A percentile compares a stretch with the other conserved stretches of the same genome.
Conservation (phyloP, 2,113 vertebrate species). For the Notothenia coriiceps region DNA sequence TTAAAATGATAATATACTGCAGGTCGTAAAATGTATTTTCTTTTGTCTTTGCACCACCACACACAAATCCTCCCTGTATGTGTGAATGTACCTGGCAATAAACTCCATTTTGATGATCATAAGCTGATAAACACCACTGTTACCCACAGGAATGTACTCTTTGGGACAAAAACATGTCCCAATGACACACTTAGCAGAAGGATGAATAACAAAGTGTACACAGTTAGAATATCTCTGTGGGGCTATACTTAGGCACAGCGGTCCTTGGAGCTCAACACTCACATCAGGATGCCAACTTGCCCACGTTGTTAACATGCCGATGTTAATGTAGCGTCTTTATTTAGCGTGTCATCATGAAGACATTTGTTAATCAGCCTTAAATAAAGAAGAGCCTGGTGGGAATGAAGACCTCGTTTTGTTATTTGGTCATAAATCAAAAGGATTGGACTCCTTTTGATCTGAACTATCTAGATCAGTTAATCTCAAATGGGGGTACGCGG, state of each 20-base stretch:
- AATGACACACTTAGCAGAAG: not conserved
- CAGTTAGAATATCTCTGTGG: not conserved
- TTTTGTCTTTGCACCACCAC: too few relatives aligned
- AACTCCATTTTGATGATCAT: not conserved
- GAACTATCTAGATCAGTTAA: too few relatives aligned
- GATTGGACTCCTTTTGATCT: too few relatives aligned
- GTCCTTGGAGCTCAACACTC: not conserved
- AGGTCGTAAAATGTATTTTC: too few relatives aligned
- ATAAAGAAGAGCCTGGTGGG: too few relatives aligned
- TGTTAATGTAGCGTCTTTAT: not conserved
- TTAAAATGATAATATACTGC: too few relatives aligned
- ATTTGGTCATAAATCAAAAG: too few relatives aligned
- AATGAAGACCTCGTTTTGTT: too few relatives aligned
- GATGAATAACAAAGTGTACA: not conserved
- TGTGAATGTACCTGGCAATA: too few relatives aligned
- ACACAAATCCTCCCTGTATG: too few relatives aligned
- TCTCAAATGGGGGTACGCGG: too few relatives aligned
- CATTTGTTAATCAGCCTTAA: not conserved
- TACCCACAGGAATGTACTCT: not conserved
- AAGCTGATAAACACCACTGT: not conserved
- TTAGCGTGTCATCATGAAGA: not conserved
- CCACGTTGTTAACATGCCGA: not conserved
- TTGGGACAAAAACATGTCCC: not conserved
- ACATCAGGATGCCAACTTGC: not conserved
- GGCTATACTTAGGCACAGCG: not conserved